Base-by-base conservation (phyloP, 2,113 vertebrate genomes). In the Lipophrys pholis region DNA sequence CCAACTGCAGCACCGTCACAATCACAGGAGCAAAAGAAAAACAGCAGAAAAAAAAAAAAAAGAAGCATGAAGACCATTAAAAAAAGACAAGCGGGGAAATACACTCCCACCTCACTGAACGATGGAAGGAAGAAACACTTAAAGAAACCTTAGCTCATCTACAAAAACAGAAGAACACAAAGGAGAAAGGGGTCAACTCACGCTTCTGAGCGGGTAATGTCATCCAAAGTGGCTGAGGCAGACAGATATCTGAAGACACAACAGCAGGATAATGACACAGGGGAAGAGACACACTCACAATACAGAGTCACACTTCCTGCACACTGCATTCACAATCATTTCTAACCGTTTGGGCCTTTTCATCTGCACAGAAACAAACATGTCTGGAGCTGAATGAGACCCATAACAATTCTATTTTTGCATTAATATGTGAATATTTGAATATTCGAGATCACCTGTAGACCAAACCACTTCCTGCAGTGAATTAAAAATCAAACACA, bases 231-330 rank as follows among this genome's bases (percentile, higher is more conserved):
- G 90, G 93, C 93, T 80, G 94, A 94, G 88, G 96, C 95, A 91
- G 93, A 93, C 93, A 95, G 91, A 93, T 96, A 96, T 94, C 95
- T 96, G 94, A 73, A 94, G 95, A 96, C 92, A 94, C 88, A 92
- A 93, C 91, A 90, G 89, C 87, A 87, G 90, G 87, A 84, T 59
- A 52, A 48, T 91, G 83, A 93, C 73, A 89, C 76, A 76, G 69
- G 55, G 71, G 46, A 40, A 80, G 30, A 86, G 35, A 81, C 41
- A 42, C 41, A 3, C 42, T 30, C 21, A n/a, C n/a, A 30, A 75
- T 57, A 81, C 1, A 55, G 15, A 55, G 43, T 41, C 8, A 55
- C 53, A 52, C 0, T n/a, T 43, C 21, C 36, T 21, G 45, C 15
- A 67, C 21, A n/a, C n/a, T n/a, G n/a, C n/a, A n/a, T n/a, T n/a